Base-by-base conservation (phyloP, 2,113 vertebrate species). In the Gnathonemus longibarbis region DNA sequence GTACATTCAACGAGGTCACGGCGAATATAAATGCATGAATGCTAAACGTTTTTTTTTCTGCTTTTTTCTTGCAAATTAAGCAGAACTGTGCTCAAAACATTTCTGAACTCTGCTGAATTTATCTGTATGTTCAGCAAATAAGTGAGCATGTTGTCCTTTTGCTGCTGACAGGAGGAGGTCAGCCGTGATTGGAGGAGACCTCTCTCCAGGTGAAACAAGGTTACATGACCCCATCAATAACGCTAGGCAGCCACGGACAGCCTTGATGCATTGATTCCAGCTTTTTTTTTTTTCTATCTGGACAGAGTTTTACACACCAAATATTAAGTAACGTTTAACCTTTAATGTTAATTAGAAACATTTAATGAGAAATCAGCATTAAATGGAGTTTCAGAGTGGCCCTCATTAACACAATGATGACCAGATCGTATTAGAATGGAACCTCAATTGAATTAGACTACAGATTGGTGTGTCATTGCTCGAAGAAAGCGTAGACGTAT, bases 251-350 rank as follows among this genome's bases (percentile, higher is more conserved):
- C 10, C 31, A 19, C 35, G 5, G 31, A 80, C 35, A 80, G 74
- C 31, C 74, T 80, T 80, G 74, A 19, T 80, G 17, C 74, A 15
- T 39, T 39, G 31, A 80, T 80, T 42, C 5, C 17, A 13, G 39
- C 74, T 5, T 80, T 80, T 42, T 80, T 42, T 80, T 39, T 80
- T 39, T 39, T 39, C 15, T 80, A 8, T 80, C 31, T 35, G 74
- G 9, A 80, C 35, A 42, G 35, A 17, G 17, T 80, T 80, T 80
- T 80, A 70, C 74, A 42, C 35, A 19, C 74, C 35, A 35, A 80
- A 80, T 80, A 80, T 80, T 80, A 80, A 80, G 35, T 80, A 80
- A 42, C 35, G 74, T 80, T 80, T 80, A 80, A 80, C 74, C 74
- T 80, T 80, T 80, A 80, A 19, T 80, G 31, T 80, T 80, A 80